Percentiles rank a stretch among this genome's conserved stretches.
These are phyloP conservation scores for Aleadryas rufinucha DNA, from an alignment of 2,113 vertebrate species.

Conservation along the genomic window DNA sequence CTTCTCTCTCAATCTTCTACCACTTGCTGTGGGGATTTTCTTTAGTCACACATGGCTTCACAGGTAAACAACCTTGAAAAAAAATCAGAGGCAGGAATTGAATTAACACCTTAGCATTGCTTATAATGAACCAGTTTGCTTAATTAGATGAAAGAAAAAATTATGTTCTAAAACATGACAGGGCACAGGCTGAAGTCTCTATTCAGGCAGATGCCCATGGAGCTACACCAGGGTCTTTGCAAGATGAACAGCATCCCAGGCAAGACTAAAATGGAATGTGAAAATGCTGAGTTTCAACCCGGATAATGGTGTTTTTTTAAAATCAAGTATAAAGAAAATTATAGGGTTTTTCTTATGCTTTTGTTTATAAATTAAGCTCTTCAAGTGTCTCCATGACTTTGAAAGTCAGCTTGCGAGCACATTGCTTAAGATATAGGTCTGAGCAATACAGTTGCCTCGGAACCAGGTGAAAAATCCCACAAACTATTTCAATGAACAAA, in stretches of 20 bases:
- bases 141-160: constrained; percentile 68
- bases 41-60: constrained; percentile 90
- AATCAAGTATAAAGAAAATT: not conserved
- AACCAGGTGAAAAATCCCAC: not conserved
- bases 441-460: not conserved
- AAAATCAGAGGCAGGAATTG: constrained; percentile 76
- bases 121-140: constrained; percentile 67
- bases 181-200: not conserved
- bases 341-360: not conserved
- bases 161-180: constrained; percentile 22
- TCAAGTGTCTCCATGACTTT: not conserved
- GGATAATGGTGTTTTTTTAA: not conserved
- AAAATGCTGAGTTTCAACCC: not conserved
- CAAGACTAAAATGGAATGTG: not conserved
- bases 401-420: not conserved
- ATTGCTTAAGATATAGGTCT: fast-evolving
- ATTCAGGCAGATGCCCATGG: not conserved
- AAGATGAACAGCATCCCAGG: not conserved
- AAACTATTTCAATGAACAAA: not conserved
- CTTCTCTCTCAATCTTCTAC: constrained; percentile 68
- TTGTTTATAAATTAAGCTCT: not conserved
- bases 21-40: constrained; percentile 86
- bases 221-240: not conserved
- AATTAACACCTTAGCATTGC: constrained; percentile 74
- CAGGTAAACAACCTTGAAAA: constrained; percentile 88